A percentile compares a stretch with the other conserved stretches of the same genome.
Evolutionary conservation across 2,797 vertebrate genomes (phyloP).

Genomic region (Sebastes iracundus): DNA sequence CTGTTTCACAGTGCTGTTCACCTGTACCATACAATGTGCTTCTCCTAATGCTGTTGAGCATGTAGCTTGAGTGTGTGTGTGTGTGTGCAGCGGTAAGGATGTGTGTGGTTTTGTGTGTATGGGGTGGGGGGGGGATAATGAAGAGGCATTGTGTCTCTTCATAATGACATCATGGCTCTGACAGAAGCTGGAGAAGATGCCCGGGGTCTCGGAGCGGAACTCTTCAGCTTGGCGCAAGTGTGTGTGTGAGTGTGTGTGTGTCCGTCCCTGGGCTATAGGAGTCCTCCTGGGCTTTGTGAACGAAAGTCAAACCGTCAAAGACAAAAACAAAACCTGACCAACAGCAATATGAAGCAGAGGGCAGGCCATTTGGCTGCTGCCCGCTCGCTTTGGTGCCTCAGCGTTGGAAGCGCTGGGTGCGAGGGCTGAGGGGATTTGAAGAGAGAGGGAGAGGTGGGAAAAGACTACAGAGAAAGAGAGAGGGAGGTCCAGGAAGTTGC

Average conservation of each 20-base stretch:
- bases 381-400: constrained; percentile 48
- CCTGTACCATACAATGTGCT: constrained; percentile 18
- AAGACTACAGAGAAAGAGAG: constrained; percentile 39
- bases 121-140: constrained; percentile 18
- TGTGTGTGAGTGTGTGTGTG: constrained; percentile 48
- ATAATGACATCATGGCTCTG: constrained; percentile 82
- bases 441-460: constrained; percentile 33
- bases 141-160: constrained; percentile 77
- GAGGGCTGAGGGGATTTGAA: constrained; percentile 35
- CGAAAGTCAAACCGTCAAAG: constrained; percentile 81
- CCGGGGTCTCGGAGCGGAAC: constrained; percentile 69
- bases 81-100: background rate
- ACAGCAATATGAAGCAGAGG: constrained; percentile 79
- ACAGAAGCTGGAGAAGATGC: constrained; percentile 83
- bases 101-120: constrained; percentile 5
- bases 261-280: constrained; percentile 68
- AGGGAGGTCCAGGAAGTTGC: constrained; percentile 58
- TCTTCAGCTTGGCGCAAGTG: constrained; percentile 74
- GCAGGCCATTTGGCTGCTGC: constrained; percentile 78
- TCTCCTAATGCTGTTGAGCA: background rate
- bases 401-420: constrained; percentile 38
- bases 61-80: constrained; percentile 16
- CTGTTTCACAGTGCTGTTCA: constrained; percentile 14
- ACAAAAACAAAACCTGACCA: constrained; percentile 83
- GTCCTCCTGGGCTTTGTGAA: constrained; percentile 80